Evolutionary conservation across 2,113 vertebrate genomes (phyloP), one percentile per base, ranked within the genome.

Genomic region (Nesoenas mayeri): DNA sequence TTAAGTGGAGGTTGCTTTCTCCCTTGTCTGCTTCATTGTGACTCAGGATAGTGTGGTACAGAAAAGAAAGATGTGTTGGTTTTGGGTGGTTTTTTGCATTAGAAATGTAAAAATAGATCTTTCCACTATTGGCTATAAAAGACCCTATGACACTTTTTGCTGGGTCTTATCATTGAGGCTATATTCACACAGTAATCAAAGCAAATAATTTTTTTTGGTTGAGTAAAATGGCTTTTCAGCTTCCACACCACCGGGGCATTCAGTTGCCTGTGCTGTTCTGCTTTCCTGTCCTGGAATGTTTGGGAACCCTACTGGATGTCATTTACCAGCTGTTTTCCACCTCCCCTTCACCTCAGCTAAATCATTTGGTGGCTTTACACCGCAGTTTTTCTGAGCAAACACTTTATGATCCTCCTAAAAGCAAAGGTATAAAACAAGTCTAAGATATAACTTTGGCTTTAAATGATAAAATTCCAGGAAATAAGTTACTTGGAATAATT

Each of bases 391-490:
- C 8, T 40, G 36, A 88, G 74, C 4, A 12, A 81, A n/a, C 0
- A 1, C 48, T 94, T 97, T 84, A 86, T 65, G 42, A 62, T 53
- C 20, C 29, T 87, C 62, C 54, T 87, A 88, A 91, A 93, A 89
- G 70, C n/a, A 58, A 95, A 85, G 67, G 28, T 61, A 69, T 93
- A 90, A 94, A 91, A 22, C 29, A 93, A 79, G 25, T 62, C 17
- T 83, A 48, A 95, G 61, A 22, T 81, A 61, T 7, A 61, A 54
- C 22, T 70, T 78, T 77, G 57, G 51, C 54, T 93, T 93, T 72
- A 73, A 29, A 53, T 73, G 14, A 77, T 64, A 94, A 88, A 88
- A 95, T 95, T 94, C 86, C 74, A 82, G 80, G 80, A 95, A 92
- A 91, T 50, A 77, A 58, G 29, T 87, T 88, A 81, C 40, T 58